phyloP scores from a whole-genome alignment of 2,888 invertebrate species.

The Eupithecia tripunctaria region DNA sequence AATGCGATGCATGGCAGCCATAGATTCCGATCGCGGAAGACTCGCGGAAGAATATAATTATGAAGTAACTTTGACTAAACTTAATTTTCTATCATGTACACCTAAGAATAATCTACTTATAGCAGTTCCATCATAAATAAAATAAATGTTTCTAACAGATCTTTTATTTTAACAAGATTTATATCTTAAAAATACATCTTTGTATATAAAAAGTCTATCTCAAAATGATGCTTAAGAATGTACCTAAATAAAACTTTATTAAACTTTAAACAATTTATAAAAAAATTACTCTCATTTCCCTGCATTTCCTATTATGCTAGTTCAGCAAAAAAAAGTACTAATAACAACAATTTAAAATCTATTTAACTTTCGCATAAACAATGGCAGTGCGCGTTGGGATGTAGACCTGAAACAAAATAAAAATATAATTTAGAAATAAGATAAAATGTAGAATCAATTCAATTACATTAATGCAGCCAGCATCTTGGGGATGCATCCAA shows the following conservation, averaged over 20 bases:
- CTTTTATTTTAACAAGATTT: conserved; percentile 55
- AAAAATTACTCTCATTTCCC: conserved; percentile 36
- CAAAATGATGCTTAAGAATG: conserved; percentile 35
- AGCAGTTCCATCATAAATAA: conserved; percentile 77
- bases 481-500: too few relatives aligned
- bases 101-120: conserved; percentile 96
- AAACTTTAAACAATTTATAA: conserved; percentile 31
- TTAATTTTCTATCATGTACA: conserved; percentile 93
- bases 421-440: conserved; percentile 17
- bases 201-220: conserved; percentile 48
- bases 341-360: conserved; percentile 29
- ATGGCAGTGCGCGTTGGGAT: conserved; percentile 90
- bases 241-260: conserved; percentile 18
- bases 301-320: conserved; percentile 24
- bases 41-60: conserved; percentile 91
- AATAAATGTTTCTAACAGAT: conserved; percentile 48
- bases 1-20: conserved; percentile 92
- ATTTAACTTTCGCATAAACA: conserved; percentile 80
- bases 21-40: conserved; percentile 93
- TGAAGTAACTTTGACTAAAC: conserved; percentile 88
- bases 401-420: conserved; percentile 87
- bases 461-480: too few relatives aligned
- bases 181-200: conserved; percentile 47
- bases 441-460: too few relatives aligned
- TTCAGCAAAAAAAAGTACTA: conserved; percentile 30